These are phyloP conservation scores for Nibea albiflora DNA, from an alignment of 2,113 vertebrate species.

Conservation along the genomic window DNA sequence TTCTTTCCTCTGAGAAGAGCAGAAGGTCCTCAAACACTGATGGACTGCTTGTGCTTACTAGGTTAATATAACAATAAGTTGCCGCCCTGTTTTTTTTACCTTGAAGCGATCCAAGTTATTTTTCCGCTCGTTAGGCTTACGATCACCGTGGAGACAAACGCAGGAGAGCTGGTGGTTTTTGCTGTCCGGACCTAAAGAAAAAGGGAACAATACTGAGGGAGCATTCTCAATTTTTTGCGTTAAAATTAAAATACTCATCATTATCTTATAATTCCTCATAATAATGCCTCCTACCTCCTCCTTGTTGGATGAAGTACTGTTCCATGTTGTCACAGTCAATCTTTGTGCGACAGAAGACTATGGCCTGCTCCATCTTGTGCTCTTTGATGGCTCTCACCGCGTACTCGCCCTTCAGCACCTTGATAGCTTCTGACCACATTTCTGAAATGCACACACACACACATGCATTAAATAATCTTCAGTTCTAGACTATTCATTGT, in stretches of 20 bases:
- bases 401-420: slow-evolving; percentile 97
- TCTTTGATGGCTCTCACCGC: slow-evolving; percentile 93
- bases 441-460: slow-evolving; percentile 80
- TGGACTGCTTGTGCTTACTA: neutral
- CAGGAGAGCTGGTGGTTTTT: slow-evolving; percentile 96
- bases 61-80: neutral
- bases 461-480: neutral
- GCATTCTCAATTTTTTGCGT: neutral
- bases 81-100: slow-evolving; percentile 80
- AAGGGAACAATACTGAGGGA: neutral
- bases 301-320: slow-evolving; percentile 95
- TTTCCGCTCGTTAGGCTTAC: slow-evolving; percentile 97
- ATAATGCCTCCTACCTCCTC: slow-evolving; percentile 88
- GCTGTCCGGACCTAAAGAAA: slow-evolving; percentile 90
- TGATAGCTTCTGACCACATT: slow-evolving; percentile 98
- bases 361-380: slow-evolving; percentile 99
- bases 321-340: slow-evolving; percentile 99
- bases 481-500: neutral
- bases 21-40: neutral
- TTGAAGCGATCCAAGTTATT: slow-evolving; percentile 97
- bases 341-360: slow-evolving; percentile 98
- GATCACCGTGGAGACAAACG: slow-evolving; percentile 97
- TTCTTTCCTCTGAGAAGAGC: slow-evolving; percentile 88
- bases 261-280: neutral
- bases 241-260: neutral